Evolutionary conservation across 2,888 invertebrate genomes (phyloP).

Genomic region (Dicyrtomina minuta): DNA sequence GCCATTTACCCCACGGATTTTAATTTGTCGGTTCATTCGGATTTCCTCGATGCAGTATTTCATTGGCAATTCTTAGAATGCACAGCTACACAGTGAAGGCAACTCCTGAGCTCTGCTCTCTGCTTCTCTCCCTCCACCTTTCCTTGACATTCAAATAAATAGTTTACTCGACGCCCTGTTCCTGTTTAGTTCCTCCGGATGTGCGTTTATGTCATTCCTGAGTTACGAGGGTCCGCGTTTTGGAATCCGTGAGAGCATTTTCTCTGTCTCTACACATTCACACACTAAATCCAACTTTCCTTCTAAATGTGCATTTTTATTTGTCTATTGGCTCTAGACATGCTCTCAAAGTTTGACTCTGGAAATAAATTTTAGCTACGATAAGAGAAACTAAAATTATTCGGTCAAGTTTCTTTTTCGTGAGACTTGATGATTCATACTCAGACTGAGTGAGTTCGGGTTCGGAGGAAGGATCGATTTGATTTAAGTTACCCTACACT

Average conservation of each 20-base stretch:
- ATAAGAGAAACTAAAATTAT: no score
- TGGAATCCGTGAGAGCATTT: no score
- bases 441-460: no score
- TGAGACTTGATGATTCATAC: no score
- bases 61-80: slow-evolving; percentile 2
- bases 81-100: neutral
- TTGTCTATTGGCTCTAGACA: neutral
- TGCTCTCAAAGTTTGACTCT: no score
- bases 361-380: no score
- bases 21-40: slow-evolving; percentile 29
- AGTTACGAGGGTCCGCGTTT: neutral
- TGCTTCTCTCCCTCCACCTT: slow-evolving; percentile 5
- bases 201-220: slow-evolving; percentile 7
- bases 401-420: no score
- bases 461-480: neutral
- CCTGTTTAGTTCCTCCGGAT: slow-evolving; percentile 10
- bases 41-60: slow-evolving; percentile 11
- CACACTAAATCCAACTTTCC: no score
- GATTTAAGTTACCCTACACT: slow-evolving; percentile 3
- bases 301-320: no score
- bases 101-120: neutral
- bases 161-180: slow-evolving; percentile 13
- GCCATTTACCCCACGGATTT: slow-evolving; percentile 15
- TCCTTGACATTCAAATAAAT: neutral
- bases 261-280: no score